Conservation (phyloP, 2,113 vertebrate genomes). For the Hippocampus barbouri region DNA sequence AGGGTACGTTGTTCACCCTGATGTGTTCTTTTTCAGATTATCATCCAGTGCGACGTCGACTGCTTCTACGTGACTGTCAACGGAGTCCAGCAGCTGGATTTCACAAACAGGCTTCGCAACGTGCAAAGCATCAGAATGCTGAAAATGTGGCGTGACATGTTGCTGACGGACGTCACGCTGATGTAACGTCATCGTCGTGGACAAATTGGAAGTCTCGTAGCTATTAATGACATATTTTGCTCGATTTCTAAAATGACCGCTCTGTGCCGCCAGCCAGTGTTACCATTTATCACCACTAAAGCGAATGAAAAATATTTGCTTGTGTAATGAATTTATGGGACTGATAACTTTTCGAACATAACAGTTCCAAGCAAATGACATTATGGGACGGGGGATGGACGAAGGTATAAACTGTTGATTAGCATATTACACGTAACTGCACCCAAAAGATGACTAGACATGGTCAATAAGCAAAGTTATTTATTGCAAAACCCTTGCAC, state of each 20-base stretch:
- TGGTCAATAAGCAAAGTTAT: neutral
- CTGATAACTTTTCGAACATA: neutral
- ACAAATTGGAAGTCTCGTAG: neutral
- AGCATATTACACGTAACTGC: neutral
- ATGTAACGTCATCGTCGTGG: constrained; percentile 54
- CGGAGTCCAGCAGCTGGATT: constrained; percentile 80
- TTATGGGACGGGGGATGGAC: too few relatives aligned
- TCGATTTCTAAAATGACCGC: too few relatives aligned
- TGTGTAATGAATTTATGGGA: neutral
- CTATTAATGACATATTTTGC: too few relatives aligned
- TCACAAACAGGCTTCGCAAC: constrained; percentile 84
- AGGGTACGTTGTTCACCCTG: neutral
- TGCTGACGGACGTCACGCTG: constrained; percentile 72
- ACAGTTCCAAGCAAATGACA: too few relatives aligned
- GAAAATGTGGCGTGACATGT: constrained; percentile 77
- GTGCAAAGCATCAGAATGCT: constrained; percentile 72
- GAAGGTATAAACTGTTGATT: too few relatives aligned
- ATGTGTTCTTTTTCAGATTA: constrained; percentile 68
- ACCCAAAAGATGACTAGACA: neutral
- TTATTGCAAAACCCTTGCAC: neutral
- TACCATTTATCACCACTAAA: too few relatives aligned
- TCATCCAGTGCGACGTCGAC: constrained; percentile 79
- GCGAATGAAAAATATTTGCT: neutral
- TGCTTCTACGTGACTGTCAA: constrained; percentile 84
- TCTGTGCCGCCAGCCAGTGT: too few relatives aligned